A percentile compares a stretch with the other conserved stretches of the same genome.
These are phyloP conservation scores for Bombylius major DNA, from an alignment of 2,888 invertebrate genomes.

Conservation along the genomic window DNA sequence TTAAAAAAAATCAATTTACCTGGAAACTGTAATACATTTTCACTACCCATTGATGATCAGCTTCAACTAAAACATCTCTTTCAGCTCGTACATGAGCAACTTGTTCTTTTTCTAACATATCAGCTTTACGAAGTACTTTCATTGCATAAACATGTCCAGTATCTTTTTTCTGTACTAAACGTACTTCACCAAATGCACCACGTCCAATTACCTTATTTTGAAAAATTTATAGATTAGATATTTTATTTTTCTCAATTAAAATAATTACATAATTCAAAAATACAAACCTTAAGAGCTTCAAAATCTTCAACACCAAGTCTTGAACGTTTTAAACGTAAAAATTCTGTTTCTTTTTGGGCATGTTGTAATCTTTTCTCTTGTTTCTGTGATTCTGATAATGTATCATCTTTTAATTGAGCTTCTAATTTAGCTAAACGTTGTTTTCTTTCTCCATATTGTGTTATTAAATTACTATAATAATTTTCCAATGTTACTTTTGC, in stretches of 20 bases:
- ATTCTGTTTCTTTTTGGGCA: constrained; percentile 98
- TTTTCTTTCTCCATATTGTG: constrained; percentile 94
- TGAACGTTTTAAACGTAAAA: constrained; percentile 87
- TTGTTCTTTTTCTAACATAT: constrained; percentile 99
- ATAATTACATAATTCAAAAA: background rate
- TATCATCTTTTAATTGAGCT: constrained; percentile 92
- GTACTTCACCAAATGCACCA: constrained; percentile 88
- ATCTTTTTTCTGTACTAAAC: constrained; percentile 98
- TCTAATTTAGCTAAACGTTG: constrained; percentile 89
- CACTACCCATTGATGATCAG: constrained; percentile 99
- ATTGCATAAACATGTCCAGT: constrained; percentile 99
- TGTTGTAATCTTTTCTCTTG: constrained; percentile 78
- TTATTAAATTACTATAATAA: constrained; percentile 96
- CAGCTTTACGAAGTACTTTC: constrained; percentile 97
- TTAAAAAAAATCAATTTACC: constrained; percentile 20
- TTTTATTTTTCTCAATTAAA: background rate
- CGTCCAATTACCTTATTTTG: constrained; percentile 68
- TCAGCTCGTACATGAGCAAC: constrained; percentile 95
- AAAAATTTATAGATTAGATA: background rate
- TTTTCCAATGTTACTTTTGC: constrained; percentile 98
- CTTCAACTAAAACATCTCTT: constrained; percentile 95
- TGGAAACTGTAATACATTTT: constrained; percentile 99
- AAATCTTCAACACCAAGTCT: constrained; percentile 96
- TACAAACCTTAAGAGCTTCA: constrained; percentile 70
- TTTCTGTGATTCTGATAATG: constrained; percentile 85